phyloP scores from a whole-genome alignment of 2,888 invertebrate species.

The Lomographa bimaculata region DNA sequence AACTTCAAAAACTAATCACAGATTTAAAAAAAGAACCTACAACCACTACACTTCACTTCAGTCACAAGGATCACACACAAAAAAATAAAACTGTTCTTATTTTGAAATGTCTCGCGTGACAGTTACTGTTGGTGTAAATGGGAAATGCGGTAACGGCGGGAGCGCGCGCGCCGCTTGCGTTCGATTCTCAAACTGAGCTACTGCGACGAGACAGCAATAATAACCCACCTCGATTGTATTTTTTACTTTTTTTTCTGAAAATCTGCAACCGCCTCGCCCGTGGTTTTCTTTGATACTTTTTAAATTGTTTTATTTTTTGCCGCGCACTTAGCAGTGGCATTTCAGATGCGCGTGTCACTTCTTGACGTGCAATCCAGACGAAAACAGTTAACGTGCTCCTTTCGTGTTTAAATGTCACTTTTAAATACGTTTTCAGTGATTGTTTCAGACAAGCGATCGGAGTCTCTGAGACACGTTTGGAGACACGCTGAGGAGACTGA shows the following conservation, averaged over 20 bases:
- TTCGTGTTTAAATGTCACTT: slow-evolving; percentile 3
- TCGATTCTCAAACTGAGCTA: slow-evolving; percentile 73
- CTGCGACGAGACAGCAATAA: slow-evolving; percentile 64
- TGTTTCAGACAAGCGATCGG: slow-evolving; percentile 1
- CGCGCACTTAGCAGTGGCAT: slow-evolving; percentile 43
- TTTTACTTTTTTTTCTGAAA: slow-evolving; percentile 69
- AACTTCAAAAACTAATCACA: slow-evolving; percentile 39
- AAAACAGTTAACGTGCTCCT: slow-evolving; percentile 8
- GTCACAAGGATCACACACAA: slow-evolving; percentile 21
- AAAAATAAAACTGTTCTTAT: slow-evolving; percentile 33
- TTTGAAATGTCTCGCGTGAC: slow-evolving; percentile 41
- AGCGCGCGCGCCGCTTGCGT: slow-evolving; percentile 71
- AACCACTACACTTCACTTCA: slow-evolving; percentile 40
- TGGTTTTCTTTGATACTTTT: slow-evolving; percentile 53
- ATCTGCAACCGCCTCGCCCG: slow-evolving; percentile 59
- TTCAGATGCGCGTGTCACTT: slow-evolving; percentile 58
- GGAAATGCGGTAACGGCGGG: slow-evolving; percentile 45
- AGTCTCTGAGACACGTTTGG: background rate
- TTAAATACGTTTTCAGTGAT: background rate
- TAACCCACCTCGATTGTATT: slow-evolving; percentile 58
- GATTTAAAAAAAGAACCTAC: slow-evolving; percentile 29
- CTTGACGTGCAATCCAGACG: slow-evolving; percentile 63
- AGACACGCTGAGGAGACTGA: too few relatives aligned
- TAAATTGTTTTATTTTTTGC: slow-evolving; percentile 46
- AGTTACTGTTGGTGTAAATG: slow-evolving; percentile 43